These are phyloP conservation scores for Centropyge bicolor DNA, from an alignment of 2,797 vertebrate species.

Conservation along the genomic window DNA sequence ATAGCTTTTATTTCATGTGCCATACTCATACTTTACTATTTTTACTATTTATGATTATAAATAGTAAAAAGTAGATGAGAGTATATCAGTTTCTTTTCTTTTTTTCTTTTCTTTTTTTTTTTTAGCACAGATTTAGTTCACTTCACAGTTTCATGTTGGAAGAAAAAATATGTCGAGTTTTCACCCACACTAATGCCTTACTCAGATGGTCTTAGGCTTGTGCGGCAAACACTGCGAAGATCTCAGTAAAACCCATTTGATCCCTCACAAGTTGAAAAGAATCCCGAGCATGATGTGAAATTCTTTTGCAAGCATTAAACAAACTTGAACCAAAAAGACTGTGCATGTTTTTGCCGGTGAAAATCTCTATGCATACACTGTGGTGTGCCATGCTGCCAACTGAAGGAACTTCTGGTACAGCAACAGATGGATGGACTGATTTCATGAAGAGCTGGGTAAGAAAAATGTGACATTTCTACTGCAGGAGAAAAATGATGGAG, in stretches of 20 bases:
- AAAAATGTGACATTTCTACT: background rate
- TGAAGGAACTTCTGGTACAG: background rate
- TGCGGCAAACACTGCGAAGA: conserved; percentile 1
- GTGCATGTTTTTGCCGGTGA: background rate
- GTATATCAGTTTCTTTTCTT: too few relatives aligned
- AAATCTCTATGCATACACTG: background rate
- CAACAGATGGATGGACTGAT: background rate
- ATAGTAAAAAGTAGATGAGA: too few relatives aligned
- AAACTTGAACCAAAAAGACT: background rate
- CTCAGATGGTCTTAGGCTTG: background rate
- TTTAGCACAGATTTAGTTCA: too few relatives aligned
- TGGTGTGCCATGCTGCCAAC: background rate
- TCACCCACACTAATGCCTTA: background rate
- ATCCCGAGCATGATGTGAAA: background rate
- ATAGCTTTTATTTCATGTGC: too few relatives aligned
- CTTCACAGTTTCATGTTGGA: background rate
- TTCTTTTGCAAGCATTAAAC: background rate
- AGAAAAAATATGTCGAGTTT: background rate
- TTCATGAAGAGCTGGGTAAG: background rate
- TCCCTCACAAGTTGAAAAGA: background rate
- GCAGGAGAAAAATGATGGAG: background rate
- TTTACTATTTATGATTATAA: too few relatives aligned
- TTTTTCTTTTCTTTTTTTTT: too few relatives aligned
- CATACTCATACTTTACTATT: too few relatives aligned
- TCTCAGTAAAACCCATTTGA: conserved; percentile 3